A percentile compares a stretch with the other conserved stretches of the same genome.
Evolutionary conservation across 2,888 invertebrate species (phyloP).

Genomic region (Phrixothrix hirtus): DNA sequence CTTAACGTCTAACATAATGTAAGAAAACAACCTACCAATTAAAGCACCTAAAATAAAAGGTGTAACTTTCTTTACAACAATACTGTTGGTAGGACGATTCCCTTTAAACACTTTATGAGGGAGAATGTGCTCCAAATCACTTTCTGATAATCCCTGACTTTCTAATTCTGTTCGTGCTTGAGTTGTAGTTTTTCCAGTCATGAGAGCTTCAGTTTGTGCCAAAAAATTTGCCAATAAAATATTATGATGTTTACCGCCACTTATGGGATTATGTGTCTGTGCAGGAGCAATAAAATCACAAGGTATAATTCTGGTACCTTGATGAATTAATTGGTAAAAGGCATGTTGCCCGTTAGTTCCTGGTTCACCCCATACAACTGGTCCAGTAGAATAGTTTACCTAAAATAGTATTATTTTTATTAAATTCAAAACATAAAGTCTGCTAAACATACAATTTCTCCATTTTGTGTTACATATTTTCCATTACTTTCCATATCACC

Average conservation of each 20-base stretch:
- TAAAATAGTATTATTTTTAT: constrained; percentile 25
- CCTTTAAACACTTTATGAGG: constrained; percentile 98
- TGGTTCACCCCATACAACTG: constrained; percentile 97
- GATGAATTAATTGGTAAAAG: constrained; percentile 98
- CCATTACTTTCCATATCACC: constrained; percentile 99
- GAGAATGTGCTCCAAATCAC: constrained; percentile 76
- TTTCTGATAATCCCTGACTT: constrained; percentile 74
- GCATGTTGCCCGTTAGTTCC: constrained; percentile 99
- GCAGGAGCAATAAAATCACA: constrained; percentile 96
- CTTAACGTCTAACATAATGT: too few species aligned
- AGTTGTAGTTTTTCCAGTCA: constrained; percentile 64
- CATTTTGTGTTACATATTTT: constrained; percentile 82
- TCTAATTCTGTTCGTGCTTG: constrained; percentile 80
- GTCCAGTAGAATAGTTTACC: constrained; percentile 69
- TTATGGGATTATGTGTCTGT: constrained; percentile 85
- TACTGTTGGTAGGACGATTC: constrained; percentile 96
- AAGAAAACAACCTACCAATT: constrained; percentile 74
- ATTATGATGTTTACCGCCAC: constrained; percentile 84
- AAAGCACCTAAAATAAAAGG: constrained; percentile 93
- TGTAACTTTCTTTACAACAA: constrained; percentile 86
- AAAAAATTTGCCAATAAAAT: constrained; percentile 95
- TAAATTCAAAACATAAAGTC: constrained; percentile 46
- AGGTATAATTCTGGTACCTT: constrained; percentile 85
- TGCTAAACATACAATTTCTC: constrained; percentile 60
- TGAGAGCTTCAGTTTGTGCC: constrained; percentile 97